These are phyloP conservation scores for Bellardia bayeri DNA, from an alignment of 2,888 invertebrate species.

Conservation along the genomic window DNA sequence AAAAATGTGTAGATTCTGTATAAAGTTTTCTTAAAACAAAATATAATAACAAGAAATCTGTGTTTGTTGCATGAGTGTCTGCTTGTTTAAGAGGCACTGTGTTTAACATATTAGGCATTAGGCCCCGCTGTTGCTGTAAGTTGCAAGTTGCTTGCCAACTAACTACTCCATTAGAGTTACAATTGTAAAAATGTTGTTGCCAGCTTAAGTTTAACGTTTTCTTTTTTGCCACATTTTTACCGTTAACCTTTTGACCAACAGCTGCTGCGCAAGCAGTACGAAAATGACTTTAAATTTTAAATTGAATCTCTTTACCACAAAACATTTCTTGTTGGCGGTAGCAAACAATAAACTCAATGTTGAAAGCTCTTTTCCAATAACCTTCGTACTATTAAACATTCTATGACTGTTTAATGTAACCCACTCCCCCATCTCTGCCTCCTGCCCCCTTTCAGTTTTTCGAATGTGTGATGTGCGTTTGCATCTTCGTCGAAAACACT, in stretches of 20 bases:
- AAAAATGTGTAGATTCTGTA: slow-evolving; percentile 53
- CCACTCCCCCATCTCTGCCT: not conserved
- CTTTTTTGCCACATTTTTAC: slow-evolving; percentile 55
- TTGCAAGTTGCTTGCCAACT: slow-evolving; percentile 13
- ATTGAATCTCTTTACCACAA: too few relatives aligned
- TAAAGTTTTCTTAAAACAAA: slow-evolving; percentile 2
- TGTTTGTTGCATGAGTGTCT: not conserved
- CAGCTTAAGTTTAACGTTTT: slow-evolving; percentile 58
- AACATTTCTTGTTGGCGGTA: too few relatives aligned
- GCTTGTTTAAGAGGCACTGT: slow-evolving; percentile 1
- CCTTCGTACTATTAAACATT: slow-evolving; percentile 1
- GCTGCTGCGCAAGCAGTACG: not conserved
- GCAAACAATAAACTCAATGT: too few relatives aligned
- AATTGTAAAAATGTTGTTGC: slow-evolving; percentile 67
- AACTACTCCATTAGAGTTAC: slow-evolving; percentile 60
- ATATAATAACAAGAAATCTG: slow-evolving; percentile 11
- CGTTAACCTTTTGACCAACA: slow-evolving; percentile 72
- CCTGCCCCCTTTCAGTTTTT: not conserved
- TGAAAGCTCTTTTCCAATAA: not conserved
- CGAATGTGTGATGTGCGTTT: slow-evolving; percentile 54
- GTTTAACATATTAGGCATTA: slow-evolving; percentile 30
- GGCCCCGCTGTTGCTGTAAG: not conserved
- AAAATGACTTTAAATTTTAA: not conserved
- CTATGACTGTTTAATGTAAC: not conserved
- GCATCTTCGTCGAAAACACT: slow-evolving; percentile 62